Base-by-base conservation (phyloP, 1,140 invertebrate genomes). In the Polypedilum pembai region DNA sequence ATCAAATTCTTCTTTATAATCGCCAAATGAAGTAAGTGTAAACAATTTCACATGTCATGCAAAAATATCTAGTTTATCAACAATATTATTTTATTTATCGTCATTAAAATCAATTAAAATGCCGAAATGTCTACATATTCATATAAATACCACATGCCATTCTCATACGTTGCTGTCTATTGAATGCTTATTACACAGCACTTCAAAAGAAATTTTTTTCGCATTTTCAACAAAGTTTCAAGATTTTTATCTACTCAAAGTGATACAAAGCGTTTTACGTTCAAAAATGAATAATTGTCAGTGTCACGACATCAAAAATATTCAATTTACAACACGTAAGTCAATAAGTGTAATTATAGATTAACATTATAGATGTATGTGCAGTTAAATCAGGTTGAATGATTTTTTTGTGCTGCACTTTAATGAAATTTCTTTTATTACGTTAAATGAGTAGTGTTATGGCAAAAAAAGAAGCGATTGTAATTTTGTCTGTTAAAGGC, bases 31-130 rank as follows among this genome's bases (percentile, higher is more conserved):
- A 56, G n/a, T 56, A 56, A 15, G 12, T 15, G n/a, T 12, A 12
- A 56, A 56, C 12, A 45, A 56, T 4, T 56, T 15, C 45, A 56
- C 8, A 56, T 12, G 12, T 56, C 45, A 56, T n/a, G 45, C 45
- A 56, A 0, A 45, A 56, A 4, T 1, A n/a, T 56, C n/a, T n/a
- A 12, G 15, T 56, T n/a, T 56, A 15, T 56, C 12, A 33, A 33
- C 24, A 33, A 3, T 3, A 33, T 33, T 33, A 33, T 33, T 33
- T 33, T 56, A 15, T 56, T 56, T 15, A 56, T n/a, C 12, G n/a
- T 56, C 45, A 56, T 56, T 56, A 56, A 56, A 56, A 15, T 56
- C 45, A 56, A 56, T 56, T 56, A 56, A 56, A 12, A n/a, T 56
- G 45, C 45, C 12, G 45, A 56, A 15, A 56, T 56, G 10, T 56